Conservation (phyloP, 2,797 vertebrate genomes). For the Lepilemur septentrionalis region DNA sequence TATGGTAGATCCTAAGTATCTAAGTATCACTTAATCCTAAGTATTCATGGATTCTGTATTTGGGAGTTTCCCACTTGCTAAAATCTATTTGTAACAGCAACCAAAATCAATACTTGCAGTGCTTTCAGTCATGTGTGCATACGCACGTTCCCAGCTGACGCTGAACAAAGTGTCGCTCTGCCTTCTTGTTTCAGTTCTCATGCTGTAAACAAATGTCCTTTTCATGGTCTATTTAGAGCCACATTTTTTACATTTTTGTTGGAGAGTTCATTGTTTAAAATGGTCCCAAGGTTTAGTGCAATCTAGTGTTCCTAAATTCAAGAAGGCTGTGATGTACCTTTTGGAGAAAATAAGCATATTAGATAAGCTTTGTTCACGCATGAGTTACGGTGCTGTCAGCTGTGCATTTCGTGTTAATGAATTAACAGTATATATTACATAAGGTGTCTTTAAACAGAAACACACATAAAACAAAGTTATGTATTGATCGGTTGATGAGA, state of each 20-base stretch:
- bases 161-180: not conserved
- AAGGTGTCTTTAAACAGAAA: not conserved
- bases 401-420: not conserved
- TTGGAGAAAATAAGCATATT: not conserved
- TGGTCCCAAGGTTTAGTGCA: not conserved
- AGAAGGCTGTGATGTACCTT: not conserved
- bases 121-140: not conserved
- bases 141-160: not conserved
- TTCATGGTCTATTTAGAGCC: not conserved
- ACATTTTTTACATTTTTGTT: not conserved
- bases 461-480: not conserved
- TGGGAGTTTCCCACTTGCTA: not conserved
- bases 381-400: not conserved
- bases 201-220: not conserved
- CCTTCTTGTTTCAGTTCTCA: not conserved
- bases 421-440: not conserved
- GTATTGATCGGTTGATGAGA: not conserved
- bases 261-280: not conserved
- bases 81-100: not conserved
- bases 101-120: not conserved
- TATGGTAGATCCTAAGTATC: too few relatives aligned
- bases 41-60: not conserved
- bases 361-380: not conserved
- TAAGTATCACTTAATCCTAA: too few relatives aligned
- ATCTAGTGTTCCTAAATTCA: not conserved